Evolutionary conservation across 2,888 invertebrate genomes (phyloP), one percentile per base, ranked within the genome.

Genomic region (Allacma fusca): DNA sequence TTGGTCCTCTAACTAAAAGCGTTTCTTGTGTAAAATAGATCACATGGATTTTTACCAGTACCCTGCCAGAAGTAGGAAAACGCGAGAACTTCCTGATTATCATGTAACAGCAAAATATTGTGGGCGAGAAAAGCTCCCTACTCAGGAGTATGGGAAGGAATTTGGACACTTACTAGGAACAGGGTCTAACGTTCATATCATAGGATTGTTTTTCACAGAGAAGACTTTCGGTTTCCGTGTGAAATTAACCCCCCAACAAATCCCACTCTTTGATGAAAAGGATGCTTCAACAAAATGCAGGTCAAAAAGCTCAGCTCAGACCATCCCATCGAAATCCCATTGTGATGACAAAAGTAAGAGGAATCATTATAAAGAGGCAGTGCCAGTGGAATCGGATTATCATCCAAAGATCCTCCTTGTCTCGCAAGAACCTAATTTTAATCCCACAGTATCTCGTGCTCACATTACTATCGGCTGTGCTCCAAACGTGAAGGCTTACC

Each of bases 101-200:
- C 81, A 82, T 57, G 79, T 81, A n/a, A 83, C 83, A 13, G 77
- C 83, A 19, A 83, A 80, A 62, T 83, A 78, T 40, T 82, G 81
- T 76, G 81, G 78, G 0, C 23, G 79, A 68, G 59, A 69, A 19
- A 68, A 75, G 43, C 12, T n/a, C 9, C 16, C 16, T 26, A 72
- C 76, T 26, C 26, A 64, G 21, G 71, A 73, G 13, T 78, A 80
- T 57, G 72, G 78, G 1, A 26, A 80, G 19, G 40, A 75, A 59
- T 77, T 73, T 65, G 77, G 62, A 5, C 43, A 76, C 28, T 79
- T 78, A 24, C 1, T 82, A 23, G 80, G 78, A 0, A 69, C 76
- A 40, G 71, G 67, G 72, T 80, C 77, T 40, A 26, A 59, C 23
- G 77, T 80, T 12, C 76, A 78, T 21, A 72, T 83, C 13, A 76